These are phyloP conservation scores for Lophotriccus pileatus DNA, from an alignment of 2,797 vertebrate species.

Conservation along the genomic window DNA sequence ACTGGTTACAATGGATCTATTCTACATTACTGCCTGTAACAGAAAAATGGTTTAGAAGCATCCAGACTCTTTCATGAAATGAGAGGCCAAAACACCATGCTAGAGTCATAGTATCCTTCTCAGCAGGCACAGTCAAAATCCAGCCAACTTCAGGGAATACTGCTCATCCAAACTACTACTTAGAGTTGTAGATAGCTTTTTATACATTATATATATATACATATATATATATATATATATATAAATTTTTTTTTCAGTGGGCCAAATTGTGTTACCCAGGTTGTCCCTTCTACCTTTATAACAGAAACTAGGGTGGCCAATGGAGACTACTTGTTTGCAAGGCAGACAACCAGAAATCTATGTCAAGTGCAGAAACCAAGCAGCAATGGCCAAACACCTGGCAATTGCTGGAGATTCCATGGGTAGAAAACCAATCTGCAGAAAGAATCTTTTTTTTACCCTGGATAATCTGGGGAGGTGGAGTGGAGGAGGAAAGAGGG, in stretches of 20 bases:
- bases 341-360: neutral
- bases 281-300: neutral
- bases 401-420: neutral
- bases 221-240: neutral
- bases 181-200: neutral
- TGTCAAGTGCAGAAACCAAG: neutral
- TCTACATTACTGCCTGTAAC: neutral
- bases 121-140: neutral
- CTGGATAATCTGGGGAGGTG: neutral
- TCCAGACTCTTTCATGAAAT: neutral
- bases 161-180: neutral
- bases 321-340: neutral
- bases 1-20: neutral
- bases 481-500: neutral
- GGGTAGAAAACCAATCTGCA: neutral
- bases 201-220: neutral
- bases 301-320: neutral
- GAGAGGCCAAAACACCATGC: neutral
- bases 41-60: neutral
- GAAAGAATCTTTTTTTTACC: neutral
- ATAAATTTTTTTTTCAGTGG: neutral
- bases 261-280: neutral
- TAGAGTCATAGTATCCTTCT: neutral
- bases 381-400: neutral
- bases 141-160: neutral